These are phyloP conservation scores for Baryphthengus martii DNA, from an alignment of 2,113 vertebrate genomes.

Conservation along the genomic window DNA sequence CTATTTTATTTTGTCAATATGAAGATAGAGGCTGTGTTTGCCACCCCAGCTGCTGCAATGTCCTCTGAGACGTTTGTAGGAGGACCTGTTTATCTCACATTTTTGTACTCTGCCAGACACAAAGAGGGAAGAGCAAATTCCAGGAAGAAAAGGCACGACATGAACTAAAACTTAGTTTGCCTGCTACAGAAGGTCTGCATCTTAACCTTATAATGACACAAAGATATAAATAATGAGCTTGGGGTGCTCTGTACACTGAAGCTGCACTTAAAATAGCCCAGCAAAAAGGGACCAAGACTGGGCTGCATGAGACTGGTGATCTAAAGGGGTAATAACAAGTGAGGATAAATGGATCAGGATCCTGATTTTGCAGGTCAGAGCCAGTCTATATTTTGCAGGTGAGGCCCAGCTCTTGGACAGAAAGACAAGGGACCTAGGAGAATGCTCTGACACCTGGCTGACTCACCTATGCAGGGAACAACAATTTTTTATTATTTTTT, in stretches of 20 bases:
- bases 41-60: background rate
- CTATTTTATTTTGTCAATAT: conserved; percentile 28
- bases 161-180: background rate
- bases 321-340: background rate
- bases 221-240: background rate
- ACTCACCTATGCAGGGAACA: background rate
- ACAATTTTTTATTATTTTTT: too few species aligned
- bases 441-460: background rate
- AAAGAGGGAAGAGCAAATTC: background rate
- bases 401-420: background rate
- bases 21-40: conserved; percentile 10
- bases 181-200: background rate
- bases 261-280: background rate
- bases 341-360: background rate
- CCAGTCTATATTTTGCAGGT: background rate
- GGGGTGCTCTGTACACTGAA: background rate
- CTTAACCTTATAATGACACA: background rate
- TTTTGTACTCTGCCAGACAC: background rate
- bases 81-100: background rate
- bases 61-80: background rate
- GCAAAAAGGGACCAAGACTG: background rate
- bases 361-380: background rate
- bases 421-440: background rate
- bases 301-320: background rate
- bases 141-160: background rate